phyloP scores from a whole-genome alignment of 64 coral and sea anemone species.

The Porites australiensis region DNA sequence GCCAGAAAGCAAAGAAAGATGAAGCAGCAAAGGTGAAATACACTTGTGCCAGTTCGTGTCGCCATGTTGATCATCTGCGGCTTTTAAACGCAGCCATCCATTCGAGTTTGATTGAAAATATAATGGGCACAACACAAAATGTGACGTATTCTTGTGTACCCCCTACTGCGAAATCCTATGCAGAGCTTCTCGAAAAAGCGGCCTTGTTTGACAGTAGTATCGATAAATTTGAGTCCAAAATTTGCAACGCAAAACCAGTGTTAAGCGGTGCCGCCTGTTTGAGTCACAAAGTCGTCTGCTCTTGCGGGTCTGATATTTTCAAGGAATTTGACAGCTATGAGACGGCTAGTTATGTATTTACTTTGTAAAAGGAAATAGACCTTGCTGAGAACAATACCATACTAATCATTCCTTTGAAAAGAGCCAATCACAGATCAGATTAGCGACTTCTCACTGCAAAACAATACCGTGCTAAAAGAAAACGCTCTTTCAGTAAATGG shows the following conservation, averaged over 20 bases:
- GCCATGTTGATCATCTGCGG: conserved; percentile 47
- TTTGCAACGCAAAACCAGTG: not conserved
- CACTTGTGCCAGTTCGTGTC: not conserved
- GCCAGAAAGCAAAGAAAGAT: conserved; percentile 12
- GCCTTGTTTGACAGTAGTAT: not conserved
- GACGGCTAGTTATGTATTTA: conserved; percentile 2
- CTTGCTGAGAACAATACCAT: not conserved
- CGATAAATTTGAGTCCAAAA: not conserved
- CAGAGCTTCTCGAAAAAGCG: too few species aligned
- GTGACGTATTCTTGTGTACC: conserved; percentile 38
- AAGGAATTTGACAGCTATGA: conserved; percentile 38
- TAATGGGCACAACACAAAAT: not conserved
- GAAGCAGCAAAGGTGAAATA: not conserved
- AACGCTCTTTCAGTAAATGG: not conserved
- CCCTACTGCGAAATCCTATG: conserved; percentile 6
- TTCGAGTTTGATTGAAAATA: not conserved
- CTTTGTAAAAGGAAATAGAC: conserved; percentile 18
- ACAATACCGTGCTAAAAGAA: not conserved
- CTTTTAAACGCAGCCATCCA: not conserved
- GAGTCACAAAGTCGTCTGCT: not conserved
- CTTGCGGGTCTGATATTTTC: not conserved
- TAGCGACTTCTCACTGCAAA: conserved; percentile 13
- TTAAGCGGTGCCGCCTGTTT: not conserved
- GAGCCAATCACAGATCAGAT: conserved; percentile 23
- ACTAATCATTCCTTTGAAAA: conserved; percentile 23